Evolutionary conservation across 2,113 vertebrate species (phyloP), one percentile per base, ranked within the genome.

Genomic region (Heterotis niloticus): DNA sequence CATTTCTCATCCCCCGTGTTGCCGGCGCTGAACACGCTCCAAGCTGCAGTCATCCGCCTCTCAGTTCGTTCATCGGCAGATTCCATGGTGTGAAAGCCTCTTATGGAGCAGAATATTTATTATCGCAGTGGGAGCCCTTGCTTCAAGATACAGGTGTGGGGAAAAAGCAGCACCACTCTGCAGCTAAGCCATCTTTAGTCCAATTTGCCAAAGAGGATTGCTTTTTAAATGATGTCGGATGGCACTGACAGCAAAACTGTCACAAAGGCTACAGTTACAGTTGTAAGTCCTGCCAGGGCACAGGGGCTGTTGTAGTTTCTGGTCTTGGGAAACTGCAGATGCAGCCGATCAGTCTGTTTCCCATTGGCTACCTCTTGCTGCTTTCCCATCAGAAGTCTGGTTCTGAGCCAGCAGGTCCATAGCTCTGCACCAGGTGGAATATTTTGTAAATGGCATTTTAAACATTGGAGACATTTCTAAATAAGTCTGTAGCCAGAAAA

Each of bases 261-360:
- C 80, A 75, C 70, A 65, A 76, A 80, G 77, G 28, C 28, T 79
- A 71, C 81, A 11, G 73, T 73, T 52, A 78, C 75, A 17, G 70
- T 84, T 84, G 56, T 75, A 81, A 54, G 64, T 74, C 56, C 73
- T 24, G 29, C 57, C 54, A 64, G 23, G 74, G 34, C 59, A 56
- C 51, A 74, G 79, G 20, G 56, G 44, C 78, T 70, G 52, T 86
- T 82, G 71, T 26, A 54, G 64, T 74, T 77, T 44, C 64, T 24
- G 26, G 62, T 28, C 79, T 81, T 62, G 29, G 74, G 64, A 51
- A 54, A 60, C 51, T 59, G 10, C 65, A 70, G 64, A 66, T 20
- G 67, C 75, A 54, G 77, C 84, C 71, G 75, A 29, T 81, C 82
- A 82, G 73, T 60, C 67, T 79, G 65, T 80, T 81, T 79, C 68